A percentile compares a stretch with the other conserved stretches of the same genome.
Evolutionary conservation across 2,113 vertebrate genomes (phyloP).

Genomic region (Tursiops truncatus): DNA sequence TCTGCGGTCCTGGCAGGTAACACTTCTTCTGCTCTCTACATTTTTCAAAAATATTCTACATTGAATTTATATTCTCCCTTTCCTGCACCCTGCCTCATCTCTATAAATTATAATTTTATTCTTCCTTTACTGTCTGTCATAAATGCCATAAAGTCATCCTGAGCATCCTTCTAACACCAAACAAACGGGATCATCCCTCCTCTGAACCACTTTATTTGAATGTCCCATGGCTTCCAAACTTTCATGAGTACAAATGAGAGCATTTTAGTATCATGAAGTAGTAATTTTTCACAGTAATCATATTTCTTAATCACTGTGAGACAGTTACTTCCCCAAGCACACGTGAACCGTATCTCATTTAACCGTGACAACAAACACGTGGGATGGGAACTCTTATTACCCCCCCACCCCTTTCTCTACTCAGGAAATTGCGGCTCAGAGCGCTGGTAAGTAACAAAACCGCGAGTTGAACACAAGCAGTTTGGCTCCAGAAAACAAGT

Average conservation of each 20-base stretch:
- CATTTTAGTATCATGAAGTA: neutral
- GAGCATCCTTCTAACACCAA: neutral
- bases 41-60: neutral
- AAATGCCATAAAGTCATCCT: neutral
- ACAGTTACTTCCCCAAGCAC: neutral
- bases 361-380: neutral
- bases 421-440: neutral
- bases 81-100: neutral
- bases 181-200: neutral
- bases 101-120: neutral
- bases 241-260: neutral
- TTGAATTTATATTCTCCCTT: neutral
- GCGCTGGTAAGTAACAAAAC: neutral
- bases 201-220: neutral
- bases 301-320: neutral
- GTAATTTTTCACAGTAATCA: neutral
- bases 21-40: neutral
- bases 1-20: neutral
- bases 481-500: neutral
- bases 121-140: neutral
- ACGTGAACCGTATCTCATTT: conserved; percentile 6
- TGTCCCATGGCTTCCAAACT: neutral
- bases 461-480: neutral
- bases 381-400: too few species aligned
- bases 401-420: neutral